Conservation (phyloP, 2,888 invertebrate species). For the Poecilobothrus nobilitatus region DNA sequence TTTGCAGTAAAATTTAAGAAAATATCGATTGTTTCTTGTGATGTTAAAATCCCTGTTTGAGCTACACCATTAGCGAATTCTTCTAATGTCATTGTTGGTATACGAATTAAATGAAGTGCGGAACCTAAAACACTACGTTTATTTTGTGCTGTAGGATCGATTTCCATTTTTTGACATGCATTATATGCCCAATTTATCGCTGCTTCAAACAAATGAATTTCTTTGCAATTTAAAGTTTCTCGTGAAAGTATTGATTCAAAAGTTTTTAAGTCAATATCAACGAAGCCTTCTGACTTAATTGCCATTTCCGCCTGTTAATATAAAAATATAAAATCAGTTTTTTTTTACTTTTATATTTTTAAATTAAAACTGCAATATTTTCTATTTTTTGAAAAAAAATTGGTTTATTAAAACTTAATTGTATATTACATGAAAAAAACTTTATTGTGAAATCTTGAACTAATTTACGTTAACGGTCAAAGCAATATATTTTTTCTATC, state of each 20-base stretch:
- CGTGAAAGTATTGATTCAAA: slow-evolving; percentile 83
- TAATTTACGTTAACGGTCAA: too few relatives aligned
- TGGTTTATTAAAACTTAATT: not conserved
- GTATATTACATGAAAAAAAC: not conserved
- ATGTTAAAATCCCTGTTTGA: slow-evolving; percentile 82
- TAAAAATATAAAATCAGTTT: slow-evolving; percentile 21
- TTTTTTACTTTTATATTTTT: not conserved
- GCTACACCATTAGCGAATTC: slow-evolving; percentile 93
- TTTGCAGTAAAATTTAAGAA: slow-evolving; percentile 91
- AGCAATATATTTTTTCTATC: too few relatives aligned
- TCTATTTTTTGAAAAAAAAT: not conserved
- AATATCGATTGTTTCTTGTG: slow-evolving; percentile 89
- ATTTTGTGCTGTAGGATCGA: slow-evolving; percentile 73
- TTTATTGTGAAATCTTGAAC: too few relatives aligned
- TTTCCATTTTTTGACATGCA: slow-evolving; percentile 75
- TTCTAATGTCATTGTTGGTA: slow-evolving; percentile 89
- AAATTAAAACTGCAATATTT: slow-evolving; percentile 13
- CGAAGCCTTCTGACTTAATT: slow-evolving; percentile 88
- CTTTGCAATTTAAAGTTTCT: slow-evolving; percentile 91
- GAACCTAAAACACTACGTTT: slow-evolving; percentile 64
- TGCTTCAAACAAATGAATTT: slow-evolving; percentile 83
- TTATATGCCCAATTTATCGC: slow-evolving; percentile 89
- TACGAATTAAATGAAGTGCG: slow-evolving; percentile 78
- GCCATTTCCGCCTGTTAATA: slow-evolving; percentile 78
- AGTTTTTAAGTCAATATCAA: slow-evolving; percentile 89